Evolutionary conservation across 2,888 invertebrate species (phyloP), one percentile per base, ranked within the genome.

Genomic region (Buathra laborator): DNA sequence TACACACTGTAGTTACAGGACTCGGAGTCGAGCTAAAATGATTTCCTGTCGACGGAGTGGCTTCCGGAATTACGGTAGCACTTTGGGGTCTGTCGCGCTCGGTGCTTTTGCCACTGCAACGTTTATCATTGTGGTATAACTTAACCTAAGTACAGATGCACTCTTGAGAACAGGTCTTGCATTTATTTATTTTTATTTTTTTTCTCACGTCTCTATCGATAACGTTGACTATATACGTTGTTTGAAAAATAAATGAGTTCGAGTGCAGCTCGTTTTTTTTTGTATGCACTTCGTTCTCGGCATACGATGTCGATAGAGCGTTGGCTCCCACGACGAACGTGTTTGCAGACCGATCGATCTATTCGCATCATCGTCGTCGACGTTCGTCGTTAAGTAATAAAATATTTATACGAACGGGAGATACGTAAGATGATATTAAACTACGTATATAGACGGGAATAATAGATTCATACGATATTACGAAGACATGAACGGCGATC

Each of bases 341-440:
- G 37, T 83, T 83, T 53, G 70, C 62, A 24, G 16, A 19, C 37
- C 74, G 79, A 83, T 83, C 79, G 83, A 83, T 79, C 83, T 70
- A 53, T 44, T 78, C 64, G 24, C 66, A 44, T 53, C 32, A 44
- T 53, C 62, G 29, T 44, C 56, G 43, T 66, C 56, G 56, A 56
- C 56, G 24, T 12, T 12, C 56, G 56, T 56, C 56, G 74, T 48
- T 62, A 48, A 44, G 64, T 71, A 75, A 75, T 71, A 64, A 83
- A 71, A 76, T 80, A 83, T 83, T 83, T 79, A 75, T 83, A 68
- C 62, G 74, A 44, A 56, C 56, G 56, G 64, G 48, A 66, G 75
- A 37, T 48, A 75, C 64, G 43, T 19, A 19, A 51, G 51, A 70
- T 16, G 43, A 64, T 75, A 79, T 75, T 79, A 70, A 79, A 56